A percentile compares a stretch with the other conserved stretches of the same genome.
Conservation (phyloP, 2,113 vertebrate genomes). For the Pelusios castaneus region DNA sequence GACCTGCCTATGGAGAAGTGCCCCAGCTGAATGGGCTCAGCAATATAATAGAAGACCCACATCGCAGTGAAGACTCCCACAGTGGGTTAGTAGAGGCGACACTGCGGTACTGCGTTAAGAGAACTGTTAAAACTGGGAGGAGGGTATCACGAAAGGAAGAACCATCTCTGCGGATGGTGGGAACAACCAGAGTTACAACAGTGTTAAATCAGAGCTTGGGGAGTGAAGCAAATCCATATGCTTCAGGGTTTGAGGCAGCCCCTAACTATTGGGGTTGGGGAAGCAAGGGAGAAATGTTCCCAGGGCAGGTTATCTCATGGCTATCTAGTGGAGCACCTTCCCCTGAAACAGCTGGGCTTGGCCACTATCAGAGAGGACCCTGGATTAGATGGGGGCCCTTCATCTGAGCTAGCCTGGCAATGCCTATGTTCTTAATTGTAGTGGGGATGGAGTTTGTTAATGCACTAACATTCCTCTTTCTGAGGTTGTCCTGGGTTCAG, state of each 20-base stretch:
- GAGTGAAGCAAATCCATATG: conserved; percentile 54
- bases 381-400: background rate
- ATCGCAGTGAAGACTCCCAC: background rate
- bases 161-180: conserved; percentile 46
- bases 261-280: background rate
- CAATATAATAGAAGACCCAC: background rate
- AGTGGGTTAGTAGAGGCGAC: background rate
- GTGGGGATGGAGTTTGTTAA: conserved; percentile 8
- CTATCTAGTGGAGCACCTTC: background rate
- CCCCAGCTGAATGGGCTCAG: rapidly evolving
- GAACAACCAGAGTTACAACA: conserved; percentile 23
- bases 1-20: background rate
- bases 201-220: conserved; percentile 43
- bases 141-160: conserved; percentile 24
- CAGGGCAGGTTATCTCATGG: rapidly evolving
- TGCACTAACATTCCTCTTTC: background rate
- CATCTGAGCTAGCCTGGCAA: background rate
- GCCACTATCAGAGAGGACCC: background rate
- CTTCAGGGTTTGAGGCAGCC: background rate
- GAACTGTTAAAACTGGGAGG: conserved; percentile 55
- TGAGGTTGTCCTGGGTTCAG: background rate
- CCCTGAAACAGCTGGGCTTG: background rate
- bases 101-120: rapidly evolving
- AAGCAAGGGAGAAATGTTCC: background rate
- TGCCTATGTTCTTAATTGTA: background rate